phyloP scores from a whole-genome alignment of 2,888 invertebrate species.

The Scotopteryx bipunctaria region DNA sequence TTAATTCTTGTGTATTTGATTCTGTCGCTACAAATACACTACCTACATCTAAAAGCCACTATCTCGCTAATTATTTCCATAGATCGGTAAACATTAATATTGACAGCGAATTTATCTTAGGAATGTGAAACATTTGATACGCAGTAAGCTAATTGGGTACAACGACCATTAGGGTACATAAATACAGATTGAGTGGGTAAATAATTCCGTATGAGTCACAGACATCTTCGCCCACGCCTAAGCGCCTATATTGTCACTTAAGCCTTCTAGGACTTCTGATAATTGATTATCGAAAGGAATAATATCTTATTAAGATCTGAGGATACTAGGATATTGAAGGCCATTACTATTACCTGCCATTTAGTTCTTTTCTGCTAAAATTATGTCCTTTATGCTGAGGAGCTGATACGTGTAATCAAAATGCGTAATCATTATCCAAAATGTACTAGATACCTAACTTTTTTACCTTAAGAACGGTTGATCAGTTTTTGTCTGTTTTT shows the following conservation, averaged over 20 bases:
- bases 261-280: neutral
- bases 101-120: slow-evolving; percentile 2
- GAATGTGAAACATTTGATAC: slow-evolving; percentile 41
- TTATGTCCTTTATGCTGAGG: too few species aligned
- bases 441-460: too few species aligned
- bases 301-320: slow-evolving; percentile 6
- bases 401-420: too few species aligned
- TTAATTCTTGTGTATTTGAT: neutral
- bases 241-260: slow-evolving; percentile 24
- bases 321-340: neutral
- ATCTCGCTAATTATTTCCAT: slow-evolving; percentile 1
- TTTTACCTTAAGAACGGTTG: too few species aligned
- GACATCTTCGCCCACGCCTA: slow-evolving; percentile 52
- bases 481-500: too few species aligned
- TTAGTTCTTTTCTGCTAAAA: too few species aligned
- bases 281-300: slow-evolving; percentile 5
- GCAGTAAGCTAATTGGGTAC: slow-evolving; percentile 49
- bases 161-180: slow-evolving; percentile 41
- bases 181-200: slow-evolving; percentile 37
- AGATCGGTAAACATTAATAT: neutral
- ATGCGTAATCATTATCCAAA: too few species aligned
- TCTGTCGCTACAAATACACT: neutral
- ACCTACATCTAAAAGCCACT: neutral
- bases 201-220: slow-evolving; percentile 45
- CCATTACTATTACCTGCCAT: neutral